phyloP scores from a whole-genome alignment of 2,797 vertebrate species.

The Moxostoma hubbsi region DNA sequence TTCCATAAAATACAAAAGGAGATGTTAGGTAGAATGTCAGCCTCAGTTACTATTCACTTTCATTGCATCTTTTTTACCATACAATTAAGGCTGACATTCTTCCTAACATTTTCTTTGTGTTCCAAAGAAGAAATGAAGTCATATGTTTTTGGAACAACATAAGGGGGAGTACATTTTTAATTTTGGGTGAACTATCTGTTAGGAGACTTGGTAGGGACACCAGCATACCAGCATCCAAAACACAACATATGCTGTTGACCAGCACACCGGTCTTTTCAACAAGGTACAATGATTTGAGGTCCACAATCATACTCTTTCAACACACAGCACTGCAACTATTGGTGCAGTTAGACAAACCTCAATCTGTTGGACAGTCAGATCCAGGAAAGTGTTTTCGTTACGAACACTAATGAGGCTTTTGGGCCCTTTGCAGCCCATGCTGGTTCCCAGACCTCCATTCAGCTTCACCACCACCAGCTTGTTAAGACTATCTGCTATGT shows the following conservation, averaged over 20 bases:
- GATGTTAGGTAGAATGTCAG: too few species aligned
- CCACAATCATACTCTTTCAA: not conserved
- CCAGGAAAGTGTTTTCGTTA: slow-evolving; percentile 98
- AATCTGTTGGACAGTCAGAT: slow-evolving; percentile 97
- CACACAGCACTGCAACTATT: not conserved
- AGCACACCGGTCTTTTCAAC: too few species aligned
- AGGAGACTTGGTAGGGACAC: too few species aligned
- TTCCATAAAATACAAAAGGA: too few species aligned
- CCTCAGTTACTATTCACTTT: not conserved
- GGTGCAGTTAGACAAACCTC: slow-evolving; percentile 78
- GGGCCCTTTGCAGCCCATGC: slow-evolving; percentile 98
- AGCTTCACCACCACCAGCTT: slow-evolving; percentile 97
- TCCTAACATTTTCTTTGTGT: too few species aligned
- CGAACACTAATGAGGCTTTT: slow-evolving; percentile 97
- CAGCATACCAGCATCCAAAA: too few species aligned
- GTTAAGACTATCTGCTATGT: slow-evolving; percentile 88
- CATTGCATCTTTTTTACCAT: not conserved
- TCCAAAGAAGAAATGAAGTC: too few species aligned
- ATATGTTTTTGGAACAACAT: too few species aligned
- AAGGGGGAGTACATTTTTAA: too few species aligned
- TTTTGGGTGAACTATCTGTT: too few species aligned
- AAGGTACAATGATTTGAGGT: not conserved
- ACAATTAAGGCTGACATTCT: too few species aligned
- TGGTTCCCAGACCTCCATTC: slow-evolving; percentile 96
- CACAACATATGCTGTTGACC: too few species aligned